phyloP scores from a whole-genome alignment of 2,797 vertebrate species.

The Onychomys torridus region DNA sequence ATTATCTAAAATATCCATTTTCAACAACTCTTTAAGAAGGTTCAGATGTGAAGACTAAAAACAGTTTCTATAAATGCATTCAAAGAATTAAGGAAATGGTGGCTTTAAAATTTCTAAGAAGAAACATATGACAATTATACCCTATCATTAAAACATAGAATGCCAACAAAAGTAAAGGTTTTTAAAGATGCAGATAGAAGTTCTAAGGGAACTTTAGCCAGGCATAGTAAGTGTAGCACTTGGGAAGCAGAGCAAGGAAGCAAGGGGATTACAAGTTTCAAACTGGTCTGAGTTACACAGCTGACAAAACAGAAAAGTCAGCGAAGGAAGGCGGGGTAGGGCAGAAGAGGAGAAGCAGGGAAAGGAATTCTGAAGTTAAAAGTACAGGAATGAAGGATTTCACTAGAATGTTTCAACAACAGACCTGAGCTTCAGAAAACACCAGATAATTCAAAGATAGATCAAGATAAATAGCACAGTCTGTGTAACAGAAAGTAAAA shows the following conservation, averaged over 20 bases:
- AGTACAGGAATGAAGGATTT: conserved; percentile 17
- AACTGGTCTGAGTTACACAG: background rate
- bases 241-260: background rate
- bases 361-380: conserved; percentile 25
- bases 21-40: background rate
- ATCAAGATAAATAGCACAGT: background rate
- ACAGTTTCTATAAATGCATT: conserved; percentile 5
- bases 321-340: background rate
- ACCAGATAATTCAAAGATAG: conserved; percentile 44
- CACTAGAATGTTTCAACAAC: background rate
- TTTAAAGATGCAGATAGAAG: conserved; percentile 10
- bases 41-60: background rate
- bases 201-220: background rate
- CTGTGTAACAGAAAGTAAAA: conserved; percentile 25
- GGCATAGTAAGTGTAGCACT: background rate
- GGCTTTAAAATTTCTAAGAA: background rate
- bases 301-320: background rate
- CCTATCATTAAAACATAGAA: conserved; percentile 14
- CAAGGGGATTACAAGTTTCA: background rate
- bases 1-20: background rate
- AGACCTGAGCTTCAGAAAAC: conserved; percentile 42
- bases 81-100: conserved; percentile 4
- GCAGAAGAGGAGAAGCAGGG: background rate
- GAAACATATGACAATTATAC: background rate
- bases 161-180: background rate